These are phyloP conservation scores for Telmatherina bonti DNA, from an alignment of 2,797 vertebrate species.

Conservation along the genomic window DNA sequence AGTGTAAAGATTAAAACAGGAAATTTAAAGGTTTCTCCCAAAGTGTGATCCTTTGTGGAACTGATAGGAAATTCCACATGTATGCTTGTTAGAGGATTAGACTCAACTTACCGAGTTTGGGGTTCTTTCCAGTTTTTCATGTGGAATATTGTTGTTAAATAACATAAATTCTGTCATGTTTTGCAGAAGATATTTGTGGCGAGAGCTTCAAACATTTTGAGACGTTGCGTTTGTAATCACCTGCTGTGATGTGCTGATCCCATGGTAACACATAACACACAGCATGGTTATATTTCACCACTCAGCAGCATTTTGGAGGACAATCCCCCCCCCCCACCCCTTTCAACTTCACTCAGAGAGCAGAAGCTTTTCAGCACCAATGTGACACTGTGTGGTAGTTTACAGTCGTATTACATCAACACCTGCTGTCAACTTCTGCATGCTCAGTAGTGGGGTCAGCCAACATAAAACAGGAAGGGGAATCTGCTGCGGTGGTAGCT, in stretches of 20 bases:
- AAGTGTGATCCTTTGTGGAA: slow-evolving; percentile 1
- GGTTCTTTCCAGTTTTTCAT: background rate
- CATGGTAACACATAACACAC: slow-evolving; percentile 4
- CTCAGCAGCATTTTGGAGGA: slow-evolving; percentile 19
- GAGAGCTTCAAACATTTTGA: background rate
- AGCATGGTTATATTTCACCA: slow-evolving; percentile 9
- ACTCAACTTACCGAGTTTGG: background rate
- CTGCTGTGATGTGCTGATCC: background rate
- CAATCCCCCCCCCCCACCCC: background rate
- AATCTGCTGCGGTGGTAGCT: background rate
- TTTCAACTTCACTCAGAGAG: slow-evolving; percentile 20
- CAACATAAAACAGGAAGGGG: slow-evolving; percentile 5
- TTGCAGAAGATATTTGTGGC: background rate
- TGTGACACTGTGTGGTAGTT: slow-evolving; percentile 11
- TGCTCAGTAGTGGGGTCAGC: slow-evolving; percentile 4
- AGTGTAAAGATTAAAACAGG: slow-evolving; percentile 2
- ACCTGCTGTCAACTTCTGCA: slow-evolving; percentile 5
- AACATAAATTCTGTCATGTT: background rate
- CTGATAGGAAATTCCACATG: background rate
- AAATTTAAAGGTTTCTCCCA: background rate
- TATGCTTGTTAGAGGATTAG: background rate
- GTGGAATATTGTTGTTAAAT: background rate
- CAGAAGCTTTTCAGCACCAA: slow-evolving; percentile 13
- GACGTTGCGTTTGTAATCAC: background rate
- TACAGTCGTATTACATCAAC: slow-evolving; percentile 15